Base-by-base conservation (phyloP, 2,113 vertebrate genomes). In the Deroptyus accipitrinus region DNA sequence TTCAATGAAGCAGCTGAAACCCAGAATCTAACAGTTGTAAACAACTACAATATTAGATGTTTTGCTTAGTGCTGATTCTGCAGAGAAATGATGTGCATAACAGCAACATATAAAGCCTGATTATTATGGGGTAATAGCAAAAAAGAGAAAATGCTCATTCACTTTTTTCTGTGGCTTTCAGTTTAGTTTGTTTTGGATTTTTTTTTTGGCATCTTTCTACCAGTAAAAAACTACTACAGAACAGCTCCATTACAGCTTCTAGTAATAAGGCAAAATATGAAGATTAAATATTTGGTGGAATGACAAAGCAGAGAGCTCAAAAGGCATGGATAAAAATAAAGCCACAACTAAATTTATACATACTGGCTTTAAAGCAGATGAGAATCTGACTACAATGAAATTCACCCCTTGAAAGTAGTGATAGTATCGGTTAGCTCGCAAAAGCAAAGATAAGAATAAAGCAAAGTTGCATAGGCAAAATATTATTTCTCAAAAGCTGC, bases 11-110 rank as follows among this genome's bases (percentile, higher is more conserved):
- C 49, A 86, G 44, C 27, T 52, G 59, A 86, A 93, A 48, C 39
- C 42, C 75, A 74, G 69, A 64, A 92, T 94, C 64, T 90, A 57
- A 66, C 41, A 76, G 73, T 67, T 95, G 28, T 88, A 61, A 95
- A 84, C 72, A 78, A 18, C 31, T 70, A 57, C 73, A 84, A 69
- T 37, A 19, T 75, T 59, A 82, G 41, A 25, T 17, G 33, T 77
- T 91, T 76, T 55, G 16, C 69, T 59, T 85, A 91, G 73, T 33
- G 7, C 51, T 74, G 28, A 42, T 14, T 75, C 41, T 93, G 46
- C 66, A 82, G 83, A 66, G 39, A 74, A 27, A 83, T 23, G 33
- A 51, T 37, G 27, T 42, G 5, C 28, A 4, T 41, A 72, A 74
- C n/a, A 9, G 7, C 39, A 88, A 5, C 42, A 20, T 37, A 30